phyloP scores from a whole-genome alignment of 2,888 invertebrate species.

The Scrobipalpa atriplicella region DNA sequence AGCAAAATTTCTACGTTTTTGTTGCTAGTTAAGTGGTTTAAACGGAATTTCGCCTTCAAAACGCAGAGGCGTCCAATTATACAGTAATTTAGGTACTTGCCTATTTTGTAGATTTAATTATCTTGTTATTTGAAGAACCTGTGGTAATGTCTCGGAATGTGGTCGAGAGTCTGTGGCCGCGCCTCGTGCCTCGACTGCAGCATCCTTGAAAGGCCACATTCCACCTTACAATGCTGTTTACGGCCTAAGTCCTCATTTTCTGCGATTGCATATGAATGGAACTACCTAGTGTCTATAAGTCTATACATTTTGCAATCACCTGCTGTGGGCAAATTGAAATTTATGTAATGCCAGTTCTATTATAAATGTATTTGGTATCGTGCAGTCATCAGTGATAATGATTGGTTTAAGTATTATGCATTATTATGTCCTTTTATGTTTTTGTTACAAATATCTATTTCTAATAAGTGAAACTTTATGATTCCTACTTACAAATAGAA shows the following conservation, averaged over 20 bases:
- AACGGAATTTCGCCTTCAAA: slow-evolving; percentile 11
- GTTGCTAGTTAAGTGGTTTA: background rate
- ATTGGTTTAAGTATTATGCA: background rate
- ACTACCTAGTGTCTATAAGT: slow-evolving; percentile 22
- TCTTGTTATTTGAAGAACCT: slow-evolving; percentile 42
- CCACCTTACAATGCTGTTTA: slow-evolving; percentile 65
- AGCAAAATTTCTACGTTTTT: slow-evolving; percentile 8
- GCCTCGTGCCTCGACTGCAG: slow-evolving; percentile 49
- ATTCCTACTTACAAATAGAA: too few species aligned
- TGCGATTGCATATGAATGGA: slow-evolving; percentile 39
- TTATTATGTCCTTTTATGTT: background rate
- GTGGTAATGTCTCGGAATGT: slow-evolving; percentile 64
- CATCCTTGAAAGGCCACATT: slow-evolving; percentile 82
- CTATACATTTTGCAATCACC: slow-evolving; percentile 12
- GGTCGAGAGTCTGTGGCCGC: slow-evolving; percentile 59
- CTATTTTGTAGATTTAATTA: slow-evolving; percentile 36
- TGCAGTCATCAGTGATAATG: background rate
- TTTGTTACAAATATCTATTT: too few species aligned
- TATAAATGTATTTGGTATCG: background rate
- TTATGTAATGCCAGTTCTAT: slow-evolving; percentile 15
- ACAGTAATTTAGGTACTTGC: slow-evolving; percentile 19
- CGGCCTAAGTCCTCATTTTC: slow-evolving; percentile 70
- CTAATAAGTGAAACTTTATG: too few species aligned
- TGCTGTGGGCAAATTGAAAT: slow-evolving; percentile 20
- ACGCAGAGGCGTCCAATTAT: slow-evolving; percentile 18